Evolutionary conservation across 2,888 invertebrate genomes (phyloP).

Genomic region (Caenorhabditis angaria): DNA sequence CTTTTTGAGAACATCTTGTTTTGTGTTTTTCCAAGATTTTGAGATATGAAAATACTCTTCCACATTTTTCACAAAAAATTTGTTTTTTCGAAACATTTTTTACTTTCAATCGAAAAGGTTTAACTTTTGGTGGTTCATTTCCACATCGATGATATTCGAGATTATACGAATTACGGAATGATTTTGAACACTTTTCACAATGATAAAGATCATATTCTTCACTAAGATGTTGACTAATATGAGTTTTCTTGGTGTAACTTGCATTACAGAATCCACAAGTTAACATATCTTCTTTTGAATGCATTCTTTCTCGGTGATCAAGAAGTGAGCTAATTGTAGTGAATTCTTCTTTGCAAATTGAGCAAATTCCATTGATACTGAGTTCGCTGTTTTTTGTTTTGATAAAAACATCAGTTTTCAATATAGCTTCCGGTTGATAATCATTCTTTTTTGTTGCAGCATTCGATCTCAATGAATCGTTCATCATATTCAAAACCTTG

Average conservation of each 20-base stretch:
- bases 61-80: background rate
- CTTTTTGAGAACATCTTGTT: no score
- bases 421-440: background rate
- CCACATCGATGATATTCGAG: constrained; percentile 2
- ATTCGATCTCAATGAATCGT: no score
- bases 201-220: constrained; percentile 19
- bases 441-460: no score
- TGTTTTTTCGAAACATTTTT: no score
- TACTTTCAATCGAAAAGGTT: no score
- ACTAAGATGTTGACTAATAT: constrained; percentile 18
- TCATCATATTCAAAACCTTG: no score
- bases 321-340: constrained; percentile 12
- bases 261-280: constrained; percentile 12
- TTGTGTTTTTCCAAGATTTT: no score
- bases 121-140: constrained; percentile 8
- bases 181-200: constrained; percentile 7
- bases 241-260: constrained; percentile 7
- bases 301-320: constrained; percentile 13
- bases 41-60: background rate
- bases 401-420: background rate
- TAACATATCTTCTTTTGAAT: constrained; percentile 16
- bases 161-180: constrained; percentile 6
- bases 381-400: no score
- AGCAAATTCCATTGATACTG: no score
- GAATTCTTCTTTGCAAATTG: constrained; percentile 10